These are phyloP conservation scores for Tribolium castaneum DNA, from an alignment of 1,140 invertebrate genomes.

Conservation along the genomic window DNA sequence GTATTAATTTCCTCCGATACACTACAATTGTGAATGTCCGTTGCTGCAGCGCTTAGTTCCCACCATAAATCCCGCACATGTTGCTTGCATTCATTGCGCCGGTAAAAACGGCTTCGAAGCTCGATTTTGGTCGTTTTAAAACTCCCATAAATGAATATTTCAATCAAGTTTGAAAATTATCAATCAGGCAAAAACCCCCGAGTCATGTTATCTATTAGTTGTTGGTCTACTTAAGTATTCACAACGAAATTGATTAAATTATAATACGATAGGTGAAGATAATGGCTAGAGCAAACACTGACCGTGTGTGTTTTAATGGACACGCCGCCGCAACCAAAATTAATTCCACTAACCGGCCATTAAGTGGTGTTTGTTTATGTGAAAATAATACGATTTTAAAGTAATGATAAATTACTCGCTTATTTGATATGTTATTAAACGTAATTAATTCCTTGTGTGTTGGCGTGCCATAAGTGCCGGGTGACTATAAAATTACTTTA, in stretches of 20 bases:
- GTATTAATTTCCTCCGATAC: not conserved
- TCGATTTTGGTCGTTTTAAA: not conserved
- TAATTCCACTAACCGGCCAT: conserved; percentile 17
- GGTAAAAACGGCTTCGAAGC: not conserved
- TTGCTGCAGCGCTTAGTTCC: not conserved
- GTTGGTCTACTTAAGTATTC: conserved; percentile 32
- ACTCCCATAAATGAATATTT: conserved; percentile 10
- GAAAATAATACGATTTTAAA: conserved; percentile 32
- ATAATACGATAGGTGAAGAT: conserved; percentile 32
- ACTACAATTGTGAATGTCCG: not conserved
- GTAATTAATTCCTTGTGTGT: conserved; percentile 29
- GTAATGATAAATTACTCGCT: conserved; percentile 21
- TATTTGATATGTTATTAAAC: conserved; percentile 30
- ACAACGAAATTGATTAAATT: conserved; percentile 34
- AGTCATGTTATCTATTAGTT: conserved; percentile 34
- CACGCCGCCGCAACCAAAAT: conserved; percentile 2
- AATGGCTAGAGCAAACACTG: conserved; percentile 24
- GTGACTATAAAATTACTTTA: conserved; percentile 30
- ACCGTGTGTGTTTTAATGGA: conserved; percentile 21
- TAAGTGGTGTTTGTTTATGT: conserved; percentile 25
- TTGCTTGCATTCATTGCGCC: not conserved
- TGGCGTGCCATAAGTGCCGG: conserved; percentile 23
- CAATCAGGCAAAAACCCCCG: conserved; percentile 25
- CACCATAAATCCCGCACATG: not conserved
- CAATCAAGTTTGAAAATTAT: conserved; percentile 30